Percentiles rank a stretch among this genome's conserved stretches.
Conservation (phyloP, 2,888 invertebrate genomes). For the Athripsodes cinereus region DNA sequence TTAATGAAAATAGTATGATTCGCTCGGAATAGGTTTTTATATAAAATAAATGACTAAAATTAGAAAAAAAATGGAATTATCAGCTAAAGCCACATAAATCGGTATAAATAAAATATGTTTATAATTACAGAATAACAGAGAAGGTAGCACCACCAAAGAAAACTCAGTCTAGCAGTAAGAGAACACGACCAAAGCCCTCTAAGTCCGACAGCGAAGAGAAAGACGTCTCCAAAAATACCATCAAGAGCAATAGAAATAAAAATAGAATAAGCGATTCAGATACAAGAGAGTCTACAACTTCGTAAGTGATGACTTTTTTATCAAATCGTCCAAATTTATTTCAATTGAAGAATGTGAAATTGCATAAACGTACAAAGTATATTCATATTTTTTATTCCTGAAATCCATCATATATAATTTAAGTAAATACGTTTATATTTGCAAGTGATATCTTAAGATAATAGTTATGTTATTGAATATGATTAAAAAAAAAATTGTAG, state of each 20-base stretch:
- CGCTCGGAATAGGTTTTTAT: too few relatives aligned
- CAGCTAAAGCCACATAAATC: too few relatives aligned
- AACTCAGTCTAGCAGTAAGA: slow-evolving; percentile 34
- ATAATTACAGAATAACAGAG: slow-evolving; percentile 34
- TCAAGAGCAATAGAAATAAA: slow-evolving; percentile 27
- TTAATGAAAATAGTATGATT: too few relatives aligned
- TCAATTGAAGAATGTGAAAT: too few relatives aligned
- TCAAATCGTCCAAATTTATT: too few relatives aligned
- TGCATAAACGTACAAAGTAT: too few relatives aligned
- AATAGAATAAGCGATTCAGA: slow-evolving; percentile 1
- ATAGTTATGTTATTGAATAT: neutral
- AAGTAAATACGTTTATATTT: too few relatives aligned
- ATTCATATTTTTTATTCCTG: too few relatives aligned
- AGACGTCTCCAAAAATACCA: slow-evolving; percentile 21
- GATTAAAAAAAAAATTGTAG: neutral
- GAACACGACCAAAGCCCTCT: slow-evolving; percentile 35
- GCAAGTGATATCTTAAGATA: neutral
- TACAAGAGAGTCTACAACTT: slow-evolving; percentile 10
- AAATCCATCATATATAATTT: too few relatives aligned
- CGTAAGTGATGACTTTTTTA: slow-evolving; percentile 9
- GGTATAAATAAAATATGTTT: too few relatives aligned
- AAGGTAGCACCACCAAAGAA: slow-evolving; percentile 35
- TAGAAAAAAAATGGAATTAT: too few relatives aligned
- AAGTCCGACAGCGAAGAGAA: slow-evolving; percentile 21
- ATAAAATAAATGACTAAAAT: too few relatives aligned